These are phyloP conservation scores for Sitobion miscanthi DNA, from an alignment of 1,140 invertebrate species.

Conservation along the genomic window DNA sequence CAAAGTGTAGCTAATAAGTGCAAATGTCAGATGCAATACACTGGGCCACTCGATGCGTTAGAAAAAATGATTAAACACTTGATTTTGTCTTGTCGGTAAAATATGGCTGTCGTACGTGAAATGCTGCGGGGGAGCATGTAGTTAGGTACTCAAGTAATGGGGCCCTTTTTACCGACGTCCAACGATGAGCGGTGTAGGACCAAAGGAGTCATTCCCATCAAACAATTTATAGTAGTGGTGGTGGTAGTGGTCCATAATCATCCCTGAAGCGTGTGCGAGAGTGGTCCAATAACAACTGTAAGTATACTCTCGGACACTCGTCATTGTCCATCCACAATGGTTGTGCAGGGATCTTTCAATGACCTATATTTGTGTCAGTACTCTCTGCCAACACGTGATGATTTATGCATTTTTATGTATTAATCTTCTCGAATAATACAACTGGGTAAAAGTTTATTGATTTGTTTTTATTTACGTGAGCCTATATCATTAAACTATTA, in stretches of 20 bases:
- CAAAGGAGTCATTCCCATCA: background rate
- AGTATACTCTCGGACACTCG: background rate
- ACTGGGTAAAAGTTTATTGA: background rate
- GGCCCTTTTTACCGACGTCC: background rate
- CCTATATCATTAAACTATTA: background rate
- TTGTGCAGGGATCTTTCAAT: background rate
- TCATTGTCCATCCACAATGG: background rate
- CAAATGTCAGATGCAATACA: background rate
- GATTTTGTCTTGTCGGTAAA: background rate
- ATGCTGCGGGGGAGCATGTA: background rate
- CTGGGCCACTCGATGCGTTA: background rate
- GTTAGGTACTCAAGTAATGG: too few relatives aligned
- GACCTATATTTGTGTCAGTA: background rate
- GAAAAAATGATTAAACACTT: constrained; percentile 8
- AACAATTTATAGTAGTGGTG: background rate
- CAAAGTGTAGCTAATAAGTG: background rate
- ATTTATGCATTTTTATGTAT: background rate
- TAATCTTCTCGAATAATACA: background rate
- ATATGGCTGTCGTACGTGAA: background rate
- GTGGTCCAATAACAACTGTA: background rate
- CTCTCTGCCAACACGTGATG: background rate
- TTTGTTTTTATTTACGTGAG: background rate
- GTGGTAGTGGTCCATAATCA: background rate
- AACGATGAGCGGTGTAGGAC: background rate
- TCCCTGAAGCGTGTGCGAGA: background rate